Base-by-base conservation (phyloP, 2,113 vertebrate genomes). In the Enhydra lutris region DNA sequence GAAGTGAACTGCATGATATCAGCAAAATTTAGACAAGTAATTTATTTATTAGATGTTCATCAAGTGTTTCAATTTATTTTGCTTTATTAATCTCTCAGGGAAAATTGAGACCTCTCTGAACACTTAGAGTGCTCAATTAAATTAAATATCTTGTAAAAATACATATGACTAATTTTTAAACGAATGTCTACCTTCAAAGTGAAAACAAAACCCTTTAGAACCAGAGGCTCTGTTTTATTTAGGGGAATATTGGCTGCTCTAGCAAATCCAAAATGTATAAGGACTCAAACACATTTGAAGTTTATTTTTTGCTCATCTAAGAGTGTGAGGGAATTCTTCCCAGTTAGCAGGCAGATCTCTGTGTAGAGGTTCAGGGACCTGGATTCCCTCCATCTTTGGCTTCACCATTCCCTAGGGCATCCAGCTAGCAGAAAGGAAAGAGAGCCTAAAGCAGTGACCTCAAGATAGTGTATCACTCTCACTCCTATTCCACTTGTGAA, bases 41-140 rank as follows among this genome's bases (percentile, higher is more conserved):
- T 97, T 97, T 94, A 79, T 96, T 97, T 97, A 98, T 96, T 96
- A 97, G 91, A 67, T 59, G 82, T 97, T 97, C 95, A 95, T 97
- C 95, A 91, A 98, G 91, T 97, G 73, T 97, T 61, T 95, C 71
- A 73, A 97, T 94, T 55, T 78, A 91, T 97, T 98, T 97, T 89
- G 93, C 95, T 89, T 96, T 98, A 98, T 97, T 98, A 98, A 97
- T 95, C 96, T 96, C 97, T 96, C 47, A 29, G 88, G 92, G 55
- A 55, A 98, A 95, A 94, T 82, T 96, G 95, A 97, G 96, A 82
- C 76, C 94, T 97, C 96, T 94, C 61, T 91, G 92, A 96, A 95
- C 21, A 97, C 76, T 88, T 78, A 92, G 59, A 90, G 52, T 86
- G 55, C 91, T 88, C 78, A 94, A 91, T 96, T 97, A 94, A 97